Evolutionary conservation across 2,888 invertebrate genomes (phyloP), one percentile per base, ranked within the genome.

Genomic region (Chromoteleia sp.): DNA sequence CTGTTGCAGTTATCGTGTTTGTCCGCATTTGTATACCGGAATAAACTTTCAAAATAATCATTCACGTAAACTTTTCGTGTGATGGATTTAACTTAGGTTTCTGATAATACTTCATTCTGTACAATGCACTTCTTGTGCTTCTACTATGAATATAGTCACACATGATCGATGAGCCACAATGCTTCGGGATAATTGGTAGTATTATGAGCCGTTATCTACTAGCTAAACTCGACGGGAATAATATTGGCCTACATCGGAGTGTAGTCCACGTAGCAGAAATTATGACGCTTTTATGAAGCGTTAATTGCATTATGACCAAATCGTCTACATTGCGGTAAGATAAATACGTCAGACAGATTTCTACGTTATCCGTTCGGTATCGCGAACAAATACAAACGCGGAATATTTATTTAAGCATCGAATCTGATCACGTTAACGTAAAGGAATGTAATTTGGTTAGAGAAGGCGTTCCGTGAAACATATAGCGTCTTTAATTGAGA

Each of bases 241-340:
- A 83, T 86, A 83, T 82, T 78, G 83, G 82, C 73, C 63, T 76
- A 75, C 58, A 59, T 84, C 76, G 73, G 54, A 56, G 65, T 41
- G 61, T 41, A 61, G 36, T 48, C 76, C 58, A 77, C 61, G 54
- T 73, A 81, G 70, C 77, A 65, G 82, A 82, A 84, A 87, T 87
- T 85, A 85, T 83, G 85, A 83, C 77, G 84, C 84, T 84, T 82
- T 85, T 85, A 86, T 86, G 86, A 87, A 84, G 85, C 85, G 85
- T 84, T 88, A 86, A 88, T 88, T 87, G 85, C 84, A 85, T 86
- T 85, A 84, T 75, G 80, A 81, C 67, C 45, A 76, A 54, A 54
- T 73, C 68, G 73, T 74, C 52, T 74, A 56, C 43, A 45, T 25
- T 6, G 25, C 25, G 25, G 25, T 25, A 25, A 25, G 25, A 25